A percentile compares a stretch with the other conserved stretches of the same genome.
These are phyloP conservation scores for Zosterops borbonicus DNA, from an alignment of 2,113 vertebrate genomes.

Conservation along the genomic window DNA sequence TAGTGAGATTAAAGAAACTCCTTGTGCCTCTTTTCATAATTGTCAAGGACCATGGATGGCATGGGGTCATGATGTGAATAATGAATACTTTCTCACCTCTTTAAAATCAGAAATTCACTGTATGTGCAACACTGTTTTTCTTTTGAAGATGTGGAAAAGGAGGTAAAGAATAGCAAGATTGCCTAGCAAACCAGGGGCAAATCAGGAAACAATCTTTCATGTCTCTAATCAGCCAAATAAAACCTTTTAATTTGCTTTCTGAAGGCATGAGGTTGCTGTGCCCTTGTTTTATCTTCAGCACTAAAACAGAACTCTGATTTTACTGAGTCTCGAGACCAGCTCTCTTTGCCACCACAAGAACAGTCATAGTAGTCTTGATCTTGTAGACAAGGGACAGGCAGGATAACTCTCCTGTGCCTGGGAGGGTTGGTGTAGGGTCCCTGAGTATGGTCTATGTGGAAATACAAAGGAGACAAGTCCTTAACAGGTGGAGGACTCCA, in stretches of 20 bases:
- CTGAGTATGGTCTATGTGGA: neutral
- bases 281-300: neutral
- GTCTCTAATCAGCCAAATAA: neutral
- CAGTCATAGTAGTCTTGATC: neutral
- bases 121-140: neutral
- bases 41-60: neutral
- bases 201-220: neutral
- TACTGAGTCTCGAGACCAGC: neutral
- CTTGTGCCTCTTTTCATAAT: neutral
- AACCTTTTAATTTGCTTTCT: neutral
- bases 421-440: neutral
- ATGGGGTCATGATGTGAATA: neutral
- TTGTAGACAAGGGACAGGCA: neutral
- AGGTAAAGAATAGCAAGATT: neutral
- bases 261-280: neutral
- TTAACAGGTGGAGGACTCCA: neutral
- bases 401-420: neutral
- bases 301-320: neutral
- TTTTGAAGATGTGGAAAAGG: neutral
- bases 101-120: neutral
- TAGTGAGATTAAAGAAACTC: neutral
- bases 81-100: neutral
- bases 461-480: neutral
- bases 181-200: neutral
- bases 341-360: neutral